A percentile compares a stretch with the other conserved stretches of the same genome.
These are phyloP conservation scores for Apodemia zela DNA, from an alignment of 2,888 invertebrate genomes.

Conservation along the genomic window DNA sequence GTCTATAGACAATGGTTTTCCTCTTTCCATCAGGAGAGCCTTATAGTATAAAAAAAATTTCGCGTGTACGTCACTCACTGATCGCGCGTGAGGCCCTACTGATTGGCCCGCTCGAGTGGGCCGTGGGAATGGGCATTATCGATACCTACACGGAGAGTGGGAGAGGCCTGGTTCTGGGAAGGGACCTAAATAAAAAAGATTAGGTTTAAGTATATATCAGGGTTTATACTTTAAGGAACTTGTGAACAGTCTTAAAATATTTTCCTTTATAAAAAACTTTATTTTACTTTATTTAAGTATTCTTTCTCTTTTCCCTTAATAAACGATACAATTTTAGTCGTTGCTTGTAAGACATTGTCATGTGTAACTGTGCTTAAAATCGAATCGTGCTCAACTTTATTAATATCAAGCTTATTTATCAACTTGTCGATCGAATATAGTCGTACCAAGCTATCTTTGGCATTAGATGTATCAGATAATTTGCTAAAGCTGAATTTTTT, in stretches of 20 bases:
- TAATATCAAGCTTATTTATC: slow-evolving; percentile 13
- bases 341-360: slow-evolving; percentile 39
- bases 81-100: too few species aligned
- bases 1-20: too few species aligned
- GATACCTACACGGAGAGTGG: too few species aligned
- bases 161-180: too few species aligned
- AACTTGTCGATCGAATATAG: slow-evolving; percentile 14
- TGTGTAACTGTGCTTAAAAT: slow-evolving; percentile 16
- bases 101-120: too few species aligned
- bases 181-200: not conserved
- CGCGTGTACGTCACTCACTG: too few species aligned
- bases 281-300: slow-evolving; percentile 30
- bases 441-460: slow-evolving; percentile 29
- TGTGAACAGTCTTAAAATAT: not conserved
- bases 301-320: slow-evolving; percentile 52
- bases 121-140: too few species aligned
- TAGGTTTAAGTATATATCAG: not conserved
- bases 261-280: not conserved
- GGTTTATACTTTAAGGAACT: not conserved
- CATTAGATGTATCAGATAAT: slow-evolving; percentile 34
- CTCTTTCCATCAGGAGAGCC: too few species aligned
- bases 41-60: too few species aligned
- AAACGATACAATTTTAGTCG: slow-evolving; percentile 48
- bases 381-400: not conserved
- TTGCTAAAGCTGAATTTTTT: slow-evolving; percentile 36